phyloP scores from a whole-genome alignment of 2,888 invertebrate species.

The Halictus quadricinctus region DNA sequence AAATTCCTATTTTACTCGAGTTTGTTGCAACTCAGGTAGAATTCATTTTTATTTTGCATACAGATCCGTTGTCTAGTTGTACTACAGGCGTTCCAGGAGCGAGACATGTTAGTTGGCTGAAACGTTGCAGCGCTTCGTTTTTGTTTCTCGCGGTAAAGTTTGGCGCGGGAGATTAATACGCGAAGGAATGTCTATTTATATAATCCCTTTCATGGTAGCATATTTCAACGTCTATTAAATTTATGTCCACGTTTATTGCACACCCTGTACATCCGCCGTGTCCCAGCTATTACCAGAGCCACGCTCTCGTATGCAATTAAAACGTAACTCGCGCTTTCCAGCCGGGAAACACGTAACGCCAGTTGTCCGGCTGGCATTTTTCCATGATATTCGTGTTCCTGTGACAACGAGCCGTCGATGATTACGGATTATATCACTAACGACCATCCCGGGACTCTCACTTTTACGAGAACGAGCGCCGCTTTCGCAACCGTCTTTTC shows the following conservation, averaged over 20 bases:
- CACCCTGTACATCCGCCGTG: not conserved
- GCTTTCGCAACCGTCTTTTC: constrained; percentile 46
- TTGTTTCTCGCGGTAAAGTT: no score
- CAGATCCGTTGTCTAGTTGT: no score
- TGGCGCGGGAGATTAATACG: no score
- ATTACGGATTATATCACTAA: constrained; percentile 47
- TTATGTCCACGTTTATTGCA: not conserved
- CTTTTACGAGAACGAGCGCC: constrained; percentile 37
- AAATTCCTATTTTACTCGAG: no score
- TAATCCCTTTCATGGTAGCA: not conserved
- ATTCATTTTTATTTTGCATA: no score
- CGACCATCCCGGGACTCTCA: constrained; percentile 45
- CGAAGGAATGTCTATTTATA: not conserved
- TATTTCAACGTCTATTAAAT: not conserved
- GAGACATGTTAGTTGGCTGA: no score
- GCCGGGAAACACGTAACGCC: constrained; percentile 16
- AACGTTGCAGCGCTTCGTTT: no score
- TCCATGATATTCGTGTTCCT: not conserved
- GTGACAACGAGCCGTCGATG: constrained; percentile 40
- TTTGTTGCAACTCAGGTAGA: no score
- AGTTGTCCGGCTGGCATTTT: not conserved
- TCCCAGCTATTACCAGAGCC: constrained; percentile 20
- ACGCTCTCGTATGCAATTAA: constrained; percentile 43
- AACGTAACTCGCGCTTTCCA: constrained; percentile 34
- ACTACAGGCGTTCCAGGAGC: no score